Conservation (phyloP, 2,797 vertebrate species). For the Brachyalestes nurse region DNA sequence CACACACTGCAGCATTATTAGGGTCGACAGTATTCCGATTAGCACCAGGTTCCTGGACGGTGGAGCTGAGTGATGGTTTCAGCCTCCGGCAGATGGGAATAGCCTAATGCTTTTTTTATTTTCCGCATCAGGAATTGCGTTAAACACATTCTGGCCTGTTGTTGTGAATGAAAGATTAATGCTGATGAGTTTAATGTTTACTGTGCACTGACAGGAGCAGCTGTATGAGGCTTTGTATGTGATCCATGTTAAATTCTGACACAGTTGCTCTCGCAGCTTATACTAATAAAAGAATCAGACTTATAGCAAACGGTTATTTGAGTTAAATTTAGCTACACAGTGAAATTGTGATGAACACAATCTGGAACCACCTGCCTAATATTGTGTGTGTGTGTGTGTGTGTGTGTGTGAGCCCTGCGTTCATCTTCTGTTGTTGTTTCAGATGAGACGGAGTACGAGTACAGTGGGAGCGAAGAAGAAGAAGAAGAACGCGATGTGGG, state of each 20-base stretch:
- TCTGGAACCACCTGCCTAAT: too few species aligned
- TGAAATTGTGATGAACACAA: too few species aligned
- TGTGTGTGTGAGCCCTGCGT: too few species aligned
- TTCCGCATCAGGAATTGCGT: background rate
- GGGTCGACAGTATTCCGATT: background rate
- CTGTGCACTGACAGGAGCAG: too few species aligned
- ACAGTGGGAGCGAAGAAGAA: conserved; percentile 97
- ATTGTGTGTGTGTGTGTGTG: too few species aligned
- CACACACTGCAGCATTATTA: background rate
- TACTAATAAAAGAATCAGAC: too few species aligned
- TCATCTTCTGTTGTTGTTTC: too few species aligned
- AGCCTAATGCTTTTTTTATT: background rate
- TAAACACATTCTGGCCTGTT: background rate
- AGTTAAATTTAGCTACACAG: too few species aligned
- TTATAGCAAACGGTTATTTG: too few species aligned
- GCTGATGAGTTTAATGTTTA: background rate
- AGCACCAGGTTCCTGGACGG: background rate
- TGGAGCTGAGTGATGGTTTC: background rate
- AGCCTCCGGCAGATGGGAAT: background rate
- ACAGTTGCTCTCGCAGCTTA: too few species aligned
- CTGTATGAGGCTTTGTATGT: too few species aligned
- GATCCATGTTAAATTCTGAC: too few species aligned
- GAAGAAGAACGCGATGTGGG: conserved; percentile 94
- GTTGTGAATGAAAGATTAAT: background rate
- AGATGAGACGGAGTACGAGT: conserved; percentile 98